These are phyloP conservation scores for Spilogale gracilis DNA, from an alignment of 2,113 vertebrate species.

Conservation along the genomic window DNA sequence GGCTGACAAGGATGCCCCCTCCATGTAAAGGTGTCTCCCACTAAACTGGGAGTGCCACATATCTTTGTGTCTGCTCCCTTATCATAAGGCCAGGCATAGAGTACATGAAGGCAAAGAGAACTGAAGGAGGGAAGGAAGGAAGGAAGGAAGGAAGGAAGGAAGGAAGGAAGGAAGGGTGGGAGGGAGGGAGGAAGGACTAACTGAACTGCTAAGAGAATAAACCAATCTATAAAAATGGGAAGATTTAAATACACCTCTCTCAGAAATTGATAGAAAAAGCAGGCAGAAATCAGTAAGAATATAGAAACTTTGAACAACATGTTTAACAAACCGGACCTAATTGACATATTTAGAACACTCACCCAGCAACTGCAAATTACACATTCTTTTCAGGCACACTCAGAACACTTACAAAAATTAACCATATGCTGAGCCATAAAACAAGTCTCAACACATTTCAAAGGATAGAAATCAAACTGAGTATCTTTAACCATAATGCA, in stretches of 20 bases:
- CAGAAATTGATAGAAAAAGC: not conserved
- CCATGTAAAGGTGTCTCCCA: not conserved
- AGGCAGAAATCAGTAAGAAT: not conserved
- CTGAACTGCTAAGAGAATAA: slow-evolving; percentile 30
- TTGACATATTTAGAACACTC: slow-evolving; percentile 56
- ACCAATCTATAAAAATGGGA: slow-evolving; percentile 37
- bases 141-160: slow-evolving; percentile 37
- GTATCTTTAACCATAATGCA: slow-evolving; percentile 53
- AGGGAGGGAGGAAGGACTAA: slow-evolving; percentile 17
- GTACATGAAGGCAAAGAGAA: not conserved
- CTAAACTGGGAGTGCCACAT: not conserved
- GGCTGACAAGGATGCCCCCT: not conserved
- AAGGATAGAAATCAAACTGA: slow-evolving; percentile 57
- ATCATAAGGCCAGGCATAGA: not conserved
- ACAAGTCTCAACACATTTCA: slow-evolving; percentile 52
- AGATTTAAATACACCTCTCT: slow-evolving; percentile 38
- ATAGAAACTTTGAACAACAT: not conserved
- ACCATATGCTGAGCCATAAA: slow-evolving; percentile 57
- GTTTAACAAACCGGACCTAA: slow-evolving; percentile 31
- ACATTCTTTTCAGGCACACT: slow-evolving; percentile 54
- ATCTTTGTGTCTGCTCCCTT: not conserved
- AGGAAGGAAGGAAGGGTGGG: not conserved
- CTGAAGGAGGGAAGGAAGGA: not conserved
- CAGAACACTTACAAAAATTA: slow-evolving; percentile 45
- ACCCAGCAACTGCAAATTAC: slow-evolving; percentile 26